phyloP scores from a whole-genome alignment of 2,113 vertebrate species.

The Cryptomyrus ogoouensis region DNA sequence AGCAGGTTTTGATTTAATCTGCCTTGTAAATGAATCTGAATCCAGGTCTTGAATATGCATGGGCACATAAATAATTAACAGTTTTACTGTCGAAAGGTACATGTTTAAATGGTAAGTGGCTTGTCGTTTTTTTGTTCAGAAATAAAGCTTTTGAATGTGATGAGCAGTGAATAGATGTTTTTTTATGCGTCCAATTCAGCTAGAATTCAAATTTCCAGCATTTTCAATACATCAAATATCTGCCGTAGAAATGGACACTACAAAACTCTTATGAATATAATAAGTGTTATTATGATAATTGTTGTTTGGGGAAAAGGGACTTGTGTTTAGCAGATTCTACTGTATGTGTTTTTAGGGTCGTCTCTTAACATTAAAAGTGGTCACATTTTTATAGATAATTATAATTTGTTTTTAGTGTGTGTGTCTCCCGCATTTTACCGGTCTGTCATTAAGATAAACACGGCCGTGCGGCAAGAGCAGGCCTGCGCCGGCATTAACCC shows the following conservation, averaged over 20 bases:
- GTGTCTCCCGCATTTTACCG: neutral
- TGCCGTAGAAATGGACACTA: neutral
- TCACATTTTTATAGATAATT: neutral
- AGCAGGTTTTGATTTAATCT: neutral
- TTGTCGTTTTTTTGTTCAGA: neutral
- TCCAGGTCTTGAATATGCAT: neutral
- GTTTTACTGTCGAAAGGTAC: conserved; percentile 3
- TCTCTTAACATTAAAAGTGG: conserved; percentile 4
- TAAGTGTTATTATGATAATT: conserved; percentile 9
- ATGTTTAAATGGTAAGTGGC: neutral
- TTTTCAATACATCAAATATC: neutral
- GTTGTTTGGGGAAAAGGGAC: neutral
- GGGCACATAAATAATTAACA: neutral
- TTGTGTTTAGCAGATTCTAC: neutral
- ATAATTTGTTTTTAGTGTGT: neutral
- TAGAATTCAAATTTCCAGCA: neutral
- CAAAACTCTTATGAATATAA: neutral
- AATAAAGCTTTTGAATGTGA: conserved; percentile 1
- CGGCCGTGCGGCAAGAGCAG: neutral
- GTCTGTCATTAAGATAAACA: conserved; percentile 1
- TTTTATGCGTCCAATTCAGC: neutral
- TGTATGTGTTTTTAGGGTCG: neutral
- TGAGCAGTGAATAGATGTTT: neutral
- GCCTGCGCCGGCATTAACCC: neutral
- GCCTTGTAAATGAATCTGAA: neutral